Evolutionary conservation across 1,140 invertebrate genomes (phyloP).

Genomic region (Andricus grossulariae): DNA sequence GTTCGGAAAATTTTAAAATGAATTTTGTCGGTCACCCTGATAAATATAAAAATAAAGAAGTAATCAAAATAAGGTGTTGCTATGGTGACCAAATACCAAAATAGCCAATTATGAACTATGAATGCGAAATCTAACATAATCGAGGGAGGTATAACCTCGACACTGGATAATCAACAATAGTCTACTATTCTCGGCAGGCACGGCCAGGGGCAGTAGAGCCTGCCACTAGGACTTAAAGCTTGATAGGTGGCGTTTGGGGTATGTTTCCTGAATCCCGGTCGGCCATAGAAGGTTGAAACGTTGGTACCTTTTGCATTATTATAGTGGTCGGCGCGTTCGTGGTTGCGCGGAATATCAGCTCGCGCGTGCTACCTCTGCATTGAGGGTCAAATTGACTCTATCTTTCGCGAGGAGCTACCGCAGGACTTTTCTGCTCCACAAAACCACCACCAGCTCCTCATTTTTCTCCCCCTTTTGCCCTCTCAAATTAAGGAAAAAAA

Average conservation of each 20-base stretch:
- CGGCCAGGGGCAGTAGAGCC: background rate
- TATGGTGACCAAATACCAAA: no score
- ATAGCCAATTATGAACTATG: no score
- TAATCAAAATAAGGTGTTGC: no score
- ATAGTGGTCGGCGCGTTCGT: slow-evolving; percentile 34
- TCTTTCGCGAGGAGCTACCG: slow-evolving; percentile 29
- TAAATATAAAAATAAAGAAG: no score
- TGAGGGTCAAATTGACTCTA: slow-evolving; percentile 15
- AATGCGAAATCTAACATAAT: no score
- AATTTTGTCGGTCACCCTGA: no score
- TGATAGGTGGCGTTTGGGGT: slow-evolving; percentile 8
- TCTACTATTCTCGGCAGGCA: background rate
- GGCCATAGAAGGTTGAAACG: slow-evolving; percentile 13
- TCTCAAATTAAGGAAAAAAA: background rate
- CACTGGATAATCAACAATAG: no score
- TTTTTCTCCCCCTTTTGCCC: background rate
- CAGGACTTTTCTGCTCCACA: slow-evolving; percentile 29
- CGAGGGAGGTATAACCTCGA: no score
- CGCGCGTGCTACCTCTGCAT: slow-evolving; percentile 31
- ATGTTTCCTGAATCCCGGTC: slow-evolving; percentile 13
- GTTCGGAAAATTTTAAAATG: no score
- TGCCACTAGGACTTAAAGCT: background rate
- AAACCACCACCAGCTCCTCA: background rate
- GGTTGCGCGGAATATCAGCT: slow-evolving; percentile 34
- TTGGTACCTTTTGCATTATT: background rate